Evolutionary conservation across 1,140 invertebrate species (phyloP).

Genomic region (Solenopsis invicta): DNA sequence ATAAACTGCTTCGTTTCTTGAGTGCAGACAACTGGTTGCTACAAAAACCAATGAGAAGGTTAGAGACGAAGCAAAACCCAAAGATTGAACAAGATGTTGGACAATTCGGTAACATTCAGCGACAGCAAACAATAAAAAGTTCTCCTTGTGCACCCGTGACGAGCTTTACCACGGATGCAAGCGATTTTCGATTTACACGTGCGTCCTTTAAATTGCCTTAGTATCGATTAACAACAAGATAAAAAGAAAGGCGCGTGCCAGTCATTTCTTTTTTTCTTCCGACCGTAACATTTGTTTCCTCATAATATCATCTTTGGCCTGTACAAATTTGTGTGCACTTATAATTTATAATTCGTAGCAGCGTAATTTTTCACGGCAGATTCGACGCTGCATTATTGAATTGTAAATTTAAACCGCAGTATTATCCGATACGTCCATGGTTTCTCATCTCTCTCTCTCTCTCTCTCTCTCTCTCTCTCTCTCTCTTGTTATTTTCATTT

Average conservation of each 20-base stretch:
- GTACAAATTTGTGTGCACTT: not conserved
- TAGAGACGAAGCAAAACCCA: too few species aligned
- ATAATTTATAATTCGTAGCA: slow-evolving; percentile 31
- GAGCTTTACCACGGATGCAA: not conserved
- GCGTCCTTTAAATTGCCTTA: not conserved
- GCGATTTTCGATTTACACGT: not conserved
- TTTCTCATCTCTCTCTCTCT: slow-evolving; percentile 12
- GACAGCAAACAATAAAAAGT: too few species aligned
- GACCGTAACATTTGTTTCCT: not conserved
- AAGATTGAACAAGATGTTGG: too few species aligned
- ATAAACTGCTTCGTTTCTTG: too few species aligned
- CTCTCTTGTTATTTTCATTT: not conserved
- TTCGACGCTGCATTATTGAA: slow-evolving; percentile 19
- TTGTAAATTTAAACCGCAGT: slow-evolving; percentile 33
- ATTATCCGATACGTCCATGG: not conserved
- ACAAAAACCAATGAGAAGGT: too few species aligned
- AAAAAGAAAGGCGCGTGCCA: not conserved
- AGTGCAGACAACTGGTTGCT: too few species aligned
- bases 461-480: slow-evolving; percentile 7
- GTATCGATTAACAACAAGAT: not conserved
- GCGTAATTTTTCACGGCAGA: slow-evolving; percentile 21
- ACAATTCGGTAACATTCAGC: too few species aligned
- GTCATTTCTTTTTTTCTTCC: not conserved
- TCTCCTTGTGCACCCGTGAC: too few species aligned
- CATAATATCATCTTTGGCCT: not conserved